Evolutionary conservation across 2,888 invertebrate species (phyloP).

Genomic region (Steinernema hermaphroditum): DNA sequence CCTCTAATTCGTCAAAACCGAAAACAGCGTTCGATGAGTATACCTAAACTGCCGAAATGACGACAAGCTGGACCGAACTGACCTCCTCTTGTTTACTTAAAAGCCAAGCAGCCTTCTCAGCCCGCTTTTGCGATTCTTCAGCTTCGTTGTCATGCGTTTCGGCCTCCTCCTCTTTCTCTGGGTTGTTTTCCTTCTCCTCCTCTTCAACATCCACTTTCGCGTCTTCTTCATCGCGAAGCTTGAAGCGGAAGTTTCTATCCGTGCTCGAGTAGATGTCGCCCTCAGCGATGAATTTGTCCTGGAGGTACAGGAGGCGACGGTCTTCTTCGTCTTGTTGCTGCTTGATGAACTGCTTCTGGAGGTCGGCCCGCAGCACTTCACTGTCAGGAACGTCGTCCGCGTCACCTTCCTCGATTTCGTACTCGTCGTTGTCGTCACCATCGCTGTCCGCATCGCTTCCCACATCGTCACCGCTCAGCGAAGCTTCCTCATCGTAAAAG

Average conservation of each 20-base stretch:
- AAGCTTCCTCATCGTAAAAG: conserved; percentile 62
- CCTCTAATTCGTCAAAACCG: neutral
- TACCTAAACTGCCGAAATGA: neutral
- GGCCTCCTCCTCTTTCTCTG: neutral
- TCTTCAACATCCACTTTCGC: neutral
- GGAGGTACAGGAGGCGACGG: conserved; percentile 50
- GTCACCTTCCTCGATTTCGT: conserved; percentile 51
- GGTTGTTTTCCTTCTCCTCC: neutral
- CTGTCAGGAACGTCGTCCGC: conserved; percentile 39
- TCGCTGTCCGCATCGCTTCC: conserved; percentile 55
- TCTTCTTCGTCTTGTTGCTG: conserved; percentile 52
- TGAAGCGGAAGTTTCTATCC: conserved; percentile 18
- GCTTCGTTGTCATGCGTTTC: neutral
- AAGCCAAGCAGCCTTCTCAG: conserved; percentile 12
- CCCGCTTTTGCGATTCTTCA: conserved; percentile 9
- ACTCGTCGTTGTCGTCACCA: conserved; percentile 41
- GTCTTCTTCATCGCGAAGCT: conserved; percentile 9
- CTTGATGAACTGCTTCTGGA: conserved; percentile 50
- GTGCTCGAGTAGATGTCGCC: conserved; percentile 44
- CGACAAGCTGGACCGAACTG: neutral
- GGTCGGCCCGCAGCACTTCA: conserved; percentile 50
- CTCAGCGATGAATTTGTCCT: conserved; percentile 57
- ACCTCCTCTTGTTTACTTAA: neutral
- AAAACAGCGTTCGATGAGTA: neutral
- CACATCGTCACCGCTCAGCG: conserved; percentile 61